These are phyloP conservation scores for Hylaeus volcanicus DNA, from an alignment of 1,140 invertebrate species.

Conservation along the genomic window DNA sequence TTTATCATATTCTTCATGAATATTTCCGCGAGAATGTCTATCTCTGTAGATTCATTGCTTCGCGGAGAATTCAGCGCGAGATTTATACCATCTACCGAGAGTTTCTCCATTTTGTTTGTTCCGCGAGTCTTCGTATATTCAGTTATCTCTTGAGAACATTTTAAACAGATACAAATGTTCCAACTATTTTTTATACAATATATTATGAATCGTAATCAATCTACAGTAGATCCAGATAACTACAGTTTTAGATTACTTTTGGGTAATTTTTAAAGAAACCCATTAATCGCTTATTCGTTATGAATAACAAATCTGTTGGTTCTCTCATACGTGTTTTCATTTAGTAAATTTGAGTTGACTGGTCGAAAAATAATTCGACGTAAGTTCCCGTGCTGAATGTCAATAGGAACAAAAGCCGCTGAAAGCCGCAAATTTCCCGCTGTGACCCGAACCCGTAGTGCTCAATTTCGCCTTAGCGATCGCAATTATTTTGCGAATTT, in stretches of 20 bases:
- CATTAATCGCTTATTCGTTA: too few species aligned
- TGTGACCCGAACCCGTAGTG: neutral
- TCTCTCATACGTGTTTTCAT: too few species aligned
- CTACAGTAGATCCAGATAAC: too few species aligned
- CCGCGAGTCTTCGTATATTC: neutral
- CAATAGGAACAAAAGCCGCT: neutral
- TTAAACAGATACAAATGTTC: too few species aligned
- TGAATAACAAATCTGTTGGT: too few species aligned
- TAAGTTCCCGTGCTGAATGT: neutral
- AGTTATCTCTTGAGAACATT: too few species aligned
- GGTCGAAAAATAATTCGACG: too few species aligned
- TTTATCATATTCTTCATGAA: slow-evolving; percentile 10
- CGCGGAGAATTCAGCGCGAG: neutral
- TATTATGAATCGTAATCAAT: too few species aligned
- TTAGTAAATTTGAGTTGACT: too few species aligned
- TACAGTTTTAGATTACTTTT: too few species aligned
- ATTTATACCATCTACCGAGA: neutral
- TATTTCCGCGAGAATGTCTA: neutral
- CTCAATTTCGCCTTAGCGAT: neutral
- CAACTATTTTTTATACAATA: too few species aligned
- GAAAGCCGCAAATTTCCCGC: neutral
- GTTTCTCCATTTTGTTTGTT: neutral
- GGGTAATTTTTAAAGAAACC: too few species aligned
- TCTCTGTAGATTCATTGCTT: neutral
- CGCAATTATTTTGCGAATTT: slow-evolving; percentile 7